These are phyloP conservation scores for Ptyas mucosa DNA, from an alignment of 2,113 vertebrate genomes.

Conservation along the genomic window DNA sequence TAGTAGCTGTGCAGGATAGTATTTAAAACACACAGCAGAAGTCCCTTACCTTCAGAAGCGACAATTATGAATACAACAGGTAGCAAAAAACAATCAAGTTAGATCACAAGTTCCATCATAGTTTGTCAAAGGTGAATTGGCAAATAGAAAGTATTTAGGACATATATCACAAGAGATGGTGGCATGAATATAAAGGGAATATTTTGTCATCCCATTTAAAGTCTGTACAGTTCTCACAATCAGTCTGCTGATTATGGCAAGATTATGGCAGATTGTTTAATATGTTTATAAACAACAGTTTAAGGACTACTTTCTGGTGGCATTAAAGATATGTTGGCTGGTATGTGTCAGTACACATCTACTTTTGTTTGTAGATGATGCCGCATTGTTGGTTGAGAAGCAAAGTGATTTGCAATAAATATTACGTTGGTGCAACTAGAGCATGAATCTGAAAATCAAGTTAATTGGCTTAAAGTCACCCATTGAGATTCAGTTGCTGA, in stretches of 20 bases:
- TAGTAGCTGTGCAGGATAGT: conserved; percentile 17
- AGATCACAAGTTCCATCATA: neutral
- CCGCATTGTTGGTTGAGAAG: neutral
- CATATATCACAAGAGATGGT: conserved; percentile 30
- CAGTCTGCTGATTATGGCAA: neutral
- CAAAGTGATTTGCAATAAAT: neutral
- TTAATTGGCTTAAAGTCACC: neutral
- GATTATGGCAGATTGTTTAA: neutral
- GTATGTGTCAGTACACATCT: neutral
- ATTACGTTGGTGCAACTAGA: neutral
- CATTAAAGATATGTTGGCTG: neutral
- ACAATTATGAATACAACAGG: neutral
- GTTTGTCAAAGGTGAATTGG: conserved; percentile 29
- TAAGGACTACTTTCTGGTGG: neutral
- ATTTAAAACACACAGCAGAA: neutral
- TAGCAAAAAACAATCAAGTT: conserved; percentile 4
- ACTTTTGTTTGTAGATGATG: neutral
- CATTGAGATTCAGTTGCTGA: neutral
- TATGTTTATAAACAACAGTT: neutral
- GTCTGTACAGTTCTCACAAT: neutral
- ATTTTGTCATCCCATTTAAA: neutral
- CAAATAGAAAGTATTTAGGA: conserved; percentile 33
- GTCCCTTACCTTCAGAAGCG: neutral
- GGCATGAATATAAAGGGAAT: neutral
- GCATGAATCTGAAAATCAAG: neutral